Percentiles rank a stretch among this genome's conserved stretches.
These are phyloP conservation scores for Myotis vivesi DNA, from an alignment of 2,797 vertebrate species.

Conservation along the genomic window DNA sequence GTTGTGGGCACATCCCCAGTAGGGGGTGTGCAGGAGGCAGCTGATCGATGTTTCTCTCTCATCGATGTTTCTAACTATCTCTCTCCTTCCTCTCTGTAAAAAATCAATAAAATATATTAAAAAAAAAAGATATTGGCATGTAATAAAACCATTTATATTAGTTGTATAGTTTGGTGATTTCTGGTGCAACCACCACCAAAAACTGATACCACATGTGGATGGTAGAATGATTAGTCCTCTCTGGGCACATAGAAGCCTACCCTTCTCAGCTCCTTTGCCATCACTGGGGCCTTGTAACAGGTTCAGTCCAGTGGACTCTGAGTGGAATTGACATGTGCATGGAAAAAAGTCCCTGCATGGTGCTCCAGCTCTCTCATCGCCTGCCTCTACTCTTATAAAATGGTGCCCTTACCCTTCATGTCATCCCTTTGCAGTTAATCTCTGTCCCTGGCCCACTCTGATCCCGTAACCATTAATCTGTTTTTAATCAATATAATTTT, in stretches of 20 bases:
- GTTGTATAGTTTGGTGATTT: neutral
- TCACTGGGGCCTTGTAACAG: neutral
- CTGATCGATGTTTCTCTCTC: too few species aligned
- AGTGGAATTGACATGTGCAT: neutral
- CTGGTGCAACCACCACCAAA: neutral
- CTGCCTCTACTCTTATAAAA: neutral
- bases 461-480: neutral
- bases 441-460: neutral
- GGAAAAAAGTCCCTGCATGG: neutral
- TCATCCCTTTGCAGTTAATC: neutral
- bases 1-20: too few species aligned
- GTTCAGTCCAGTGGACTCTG: neutral
- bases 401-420: neutral
- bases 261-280: neutral
- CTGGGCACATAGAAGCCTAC: neutral
- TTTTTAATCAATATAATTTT: slow-evolving; percentile 3
- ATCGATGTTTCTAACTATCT: too few species aligned
- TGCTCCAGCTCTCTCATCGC: neutral
- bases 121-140: neutral
- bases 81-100: too few species aligned
- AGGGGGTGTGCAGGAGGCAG: too few species aligned
- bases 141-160: neutral
- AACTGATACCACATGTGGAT: neutral
- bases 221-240: neutral
- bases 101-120: too few species aligned